Evolutionary conservation across 2,797 vertebrate species (phyloP).

Genomic region (Pipistrellus kuhlii): DNA sequence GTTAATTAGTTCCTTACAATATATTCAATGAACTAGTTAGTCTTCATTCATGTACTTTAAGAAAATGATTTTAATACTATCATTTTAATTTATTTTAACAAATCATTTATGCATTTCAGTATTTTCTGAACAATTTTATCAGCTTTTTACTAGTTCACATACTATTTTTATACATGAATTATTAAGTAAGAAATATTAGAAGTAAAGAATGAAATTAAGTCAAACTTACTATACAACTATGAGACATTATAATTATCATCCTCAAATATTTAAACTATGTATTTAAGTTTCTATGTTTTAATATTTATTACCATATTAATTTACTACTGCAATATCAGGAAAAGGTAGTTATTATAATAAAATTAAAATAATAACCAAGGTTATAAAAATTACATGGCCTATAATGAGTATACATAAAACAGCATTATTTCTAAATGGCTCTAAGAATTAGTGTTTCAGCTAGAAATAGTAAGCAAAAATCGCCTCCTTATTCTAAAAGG

Average conservation of each 20-base stretch:
- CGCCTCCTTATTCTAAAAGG: conserved; percentile 15
- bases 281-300: not conserved
- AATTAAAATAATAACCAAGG: not conserved
- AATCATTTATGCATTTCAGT: not conserved
- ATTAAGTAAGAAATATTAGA: not conserved
- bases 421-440: not conserved
- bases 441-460: not conserved
- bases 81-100: conserved; percentile 7
- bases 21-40: not conserved
- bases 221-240: not conserved
- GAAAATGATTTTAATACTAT: not conserved
- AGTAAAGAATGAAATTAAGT: conserved; percentile 45
- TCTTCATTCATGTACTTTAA: not conserved
- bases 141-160: not conserved
- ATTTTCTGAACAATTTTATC: conserved; percentile 24
- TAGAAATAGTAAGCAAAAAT: not conserved
- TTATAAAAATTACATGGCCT: not conserved
- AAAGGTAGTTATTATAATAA: not conserved
- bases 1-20: not conserved
- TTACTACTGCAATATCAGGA: not conserved
- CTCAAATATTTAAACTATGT: not conserved
- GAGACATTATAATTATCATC: not conserved
- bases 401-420: not conserved
- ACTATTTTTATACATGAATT: not conserved
- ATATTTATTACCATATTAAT: not conserved